These are phyloP conservation scores for Cryptoprocta ferox DNA, from an alignment of 2,797 vertebrate species.

Conservation along the genomic window DNA sequence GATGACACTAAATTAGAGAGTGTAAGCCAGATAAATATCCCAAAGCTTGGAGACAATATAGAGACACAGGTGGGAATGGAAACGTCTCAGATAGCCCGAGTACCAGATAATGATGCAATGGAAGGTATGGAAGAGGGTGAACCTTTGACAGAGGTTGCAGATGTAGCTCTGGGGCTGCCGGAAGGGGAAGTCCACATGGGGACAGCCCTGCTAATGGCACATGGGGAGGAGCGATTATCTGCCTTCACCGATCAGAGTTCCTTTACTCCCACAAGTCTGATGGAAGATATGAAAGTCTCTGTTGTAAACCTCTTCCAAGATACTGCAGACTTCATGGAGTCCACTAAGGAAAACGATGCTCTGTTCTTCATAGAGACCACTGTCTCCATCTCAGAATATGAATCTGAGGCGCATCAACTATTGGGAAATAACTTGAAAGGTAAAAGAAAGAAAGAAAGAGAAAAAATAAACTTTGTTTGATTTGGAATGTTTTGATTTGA, in stretches of 20 bases:
- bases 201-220: not conserved
- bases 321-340: not conserved
- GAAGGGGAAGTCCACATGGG: slow-evolving; percentile 35
- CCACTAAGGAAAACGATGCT: not conserved
- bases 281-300: not conserved
- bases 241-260: not conserved
- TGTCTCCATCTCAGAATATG: slow-evolving; percentile 61
- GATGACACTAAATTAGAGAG: slow-evolving; percentile 86
- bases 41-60: not conserved
- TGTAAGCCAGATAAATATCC: not conserved
- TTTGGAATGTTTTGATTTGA: slow-evolving; percentile 38
- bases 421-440: slow-evolving; percentile 80
- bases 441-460: slow-evolving; percentile 72
- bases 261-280: not conserved
- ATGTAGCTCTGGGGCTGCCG: not conserved
- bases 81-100: not conserved
- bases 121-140: slow-evolving; percentile 9
- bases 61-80: slow-evolving; percentile 25
- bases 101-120: not conserved
- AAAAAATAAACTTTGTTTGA: not conserved
- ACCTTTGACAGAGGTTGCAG: not conserved
- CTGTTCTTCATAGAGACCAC: slow-evolving; percentile 30
- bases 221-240: not conserved
- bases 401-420: slow-evolving; percentile 65
- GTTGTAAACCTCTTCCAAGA: not conserved